A percentile compares a stretch with the other conserved stretches of the same genome.
Evolutionary conservation across 2,888 invertebrate species (phyloP).

Genomic region (Mesoligia furuncula): DNA sequence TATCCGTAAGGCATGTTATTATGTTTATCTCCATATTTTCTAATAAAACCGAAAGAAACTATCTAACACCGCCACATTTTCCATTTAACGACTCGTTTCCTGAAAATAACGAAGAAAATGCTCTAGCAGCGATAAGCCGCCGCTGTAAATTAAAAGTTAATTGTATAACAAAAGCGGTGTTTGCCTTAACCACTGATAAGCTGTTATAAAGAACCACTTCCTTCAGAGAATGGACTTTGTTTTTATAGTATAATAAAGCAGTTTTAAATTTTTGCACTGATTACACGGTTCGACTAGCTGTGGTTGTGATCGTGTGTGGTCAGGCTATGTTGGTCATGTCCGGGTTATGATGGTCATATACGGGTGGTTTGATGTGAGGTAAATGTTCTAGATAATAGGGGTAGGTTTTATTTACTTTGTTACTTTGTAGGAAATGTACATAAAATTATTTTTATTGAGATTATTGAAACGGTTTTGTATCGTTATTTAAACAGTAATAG

Average conservation of each 20-base stretch:
- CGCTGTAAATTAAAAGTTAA: conserved; percentile 81
- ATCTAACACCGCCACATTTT: conserved; percentile 51
- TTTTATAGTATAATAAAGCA: conserved; percentile 55
- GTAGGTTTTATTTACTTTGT: conserved; percentile 3
- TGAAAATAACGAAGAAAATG: conserved; percentile 75
- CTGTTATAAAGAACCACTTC: conserved; percentile 70
- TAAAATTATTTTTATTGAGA: neutral
- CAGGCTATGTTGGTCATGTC: conserved; percentile 29
- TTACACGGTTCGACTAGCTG: conserved; percentile 42
- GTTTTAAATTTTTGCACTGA: conserved; percentile 67
- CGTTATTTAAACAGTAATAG: neutral
- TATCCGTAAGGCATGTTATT: conserved; percentile 6
- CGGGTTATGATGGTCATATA: neutral
- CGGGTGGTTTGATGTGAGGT: neutral
- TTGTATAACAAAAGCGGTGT: conserved; percentile 79
- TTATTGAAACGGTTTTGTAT: neutral
- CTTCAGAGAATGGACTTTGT: conserved; percentile 69
- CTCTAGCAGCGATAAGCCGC: conserved; percentile 70
- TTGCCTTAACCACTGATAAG: conserved; percentile 78
- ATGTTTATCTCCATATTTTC: conserved; percentile 10
- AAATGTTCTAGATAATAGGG: neutral
- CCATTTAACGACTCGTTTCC: conserved; percentile 71
- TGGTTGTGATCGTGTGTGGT: conserved; percentile 27
- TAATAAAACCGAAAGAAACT: conserved; percentile 36
- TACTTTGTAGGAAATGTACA: neutral